These are phyloP conservation scores for Centropus unirufus DNA, from an alignment of 2,113 vertebrate genomes.

Conservation along the genomic window DNA sequence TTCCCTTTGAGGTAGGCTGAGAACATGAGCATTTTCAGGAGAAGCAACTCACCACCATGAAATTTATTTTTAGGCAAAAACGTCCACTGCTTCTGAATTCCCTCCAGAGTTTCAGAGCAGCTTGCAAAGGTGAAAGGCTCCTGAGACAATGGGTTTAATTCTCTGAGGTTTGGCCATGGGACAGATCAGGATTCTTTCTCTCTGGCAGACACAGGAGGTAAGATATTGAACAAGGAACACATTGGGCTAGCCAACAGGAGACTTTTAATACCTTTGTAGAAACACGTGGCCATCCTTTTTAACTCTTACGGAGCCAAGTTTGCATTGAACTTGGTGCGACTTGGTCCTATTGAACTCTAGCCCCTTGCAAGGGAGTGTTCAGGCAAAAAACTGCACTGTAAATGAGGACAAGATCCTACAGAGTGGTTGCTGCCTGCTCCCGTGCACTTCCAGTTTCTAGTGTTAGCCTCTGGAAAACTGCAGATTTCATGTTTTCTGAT, in stretches of 20 bases:
- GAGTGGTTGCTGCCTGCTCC: neutral
- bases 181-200: slow-evolving; percentile 64
- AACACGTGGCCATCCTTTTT: neutral
- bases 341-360: neutral
- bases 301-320: neutral
- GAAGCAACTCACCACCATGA: neutral
- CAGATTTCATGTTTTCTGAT: neutral
- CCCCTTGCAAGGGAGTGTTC: neutral
- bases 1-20: neutral
- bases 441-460: neutral
- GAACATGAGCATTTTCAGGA: neutral
- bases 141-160: slow-evolving; percentile 64
- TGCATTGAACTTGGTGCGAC: neutral
- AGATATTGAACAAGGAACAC: slow-evolving; percentile 24
- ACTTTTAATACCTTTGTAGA: neutral
- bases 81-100: slow-evolving; percentile 18
- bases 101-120: slow-evolving; percentile 16
- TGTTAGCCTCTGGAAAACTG: neutral
- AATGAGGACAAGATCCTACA: neutral
- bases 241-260: neutral
- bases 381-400: neutral
- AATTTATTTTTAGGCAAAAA: neutral
- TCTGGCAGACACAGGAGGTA: slow-evolving; percentile 28
- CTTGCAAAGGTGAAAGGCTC: slow-evolving; percentile 49
- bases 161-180: neutral